A percentile compares a stretch with the other conserved stretches of the same genome.
Evolutionary conservation across 2,797 vertebrate species (phyloP).

Genomic region (Phalloptychus januarius): DNA sequence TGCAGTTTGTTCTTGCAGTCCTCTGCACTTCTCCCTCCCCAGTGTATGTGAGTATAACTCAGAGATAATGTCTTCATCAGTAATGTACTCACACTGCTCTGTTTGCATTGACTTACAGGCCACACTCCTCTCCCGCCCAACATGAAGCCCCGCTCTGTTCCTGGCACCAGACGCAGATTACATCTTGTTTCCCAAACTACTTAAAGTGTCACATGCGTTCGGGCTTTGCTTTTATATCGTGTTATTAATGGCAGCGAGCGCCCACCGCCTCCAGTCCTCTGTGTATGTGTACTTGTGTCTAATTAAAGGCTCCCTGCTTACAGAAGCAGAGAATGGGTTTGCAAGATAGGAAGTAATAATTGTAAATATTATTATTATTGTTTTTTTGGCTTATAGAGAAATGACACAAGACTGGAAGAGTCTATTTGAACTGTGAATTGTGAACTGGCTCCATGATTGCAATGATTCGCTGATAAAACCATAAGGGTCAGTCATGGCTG

Average conservation of each 20-base stretch:
- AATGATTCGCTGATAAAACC: constrained; percentile 65
- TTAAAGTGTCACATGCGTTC: constrained; percentile 85
- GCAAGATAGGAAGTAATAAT: constrained; percentile 82
- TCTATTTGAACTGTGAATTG: constrained; percentile 69
- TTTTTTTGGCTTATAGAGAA: constrained; percentile 70
- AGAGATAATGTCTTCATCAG: constrained; percentile 76
- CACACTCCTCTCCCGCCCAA: constrained; percentile 61
- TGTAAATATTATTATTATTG: constrained; percentile 81
- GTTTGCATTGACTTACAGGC: constrained; percentile 78
- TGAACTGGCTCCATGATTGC: constrained; percentile 64
- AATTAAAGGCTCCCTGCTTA: constrained; percentile 83
- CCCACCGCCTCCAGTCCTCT: constrained; percentile 64
- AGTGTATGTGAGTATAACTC: constrained; percentile 72
- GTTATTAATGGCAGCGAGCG: constrained; percentile 83
- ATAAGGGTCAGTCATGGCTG: constrained; percentile 35
- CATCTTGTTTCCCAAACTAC: constrained; percentile 85
- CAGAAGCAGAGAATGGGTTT: constrained; percentile 80
- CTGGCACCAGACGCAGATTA: constrained; percentile 81
- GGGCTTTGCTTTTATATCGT: constrained; percentile 83
- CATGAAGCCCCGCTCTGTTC: constrained; percentile 71
- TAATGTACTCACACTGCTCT: constrained; percentile 72
- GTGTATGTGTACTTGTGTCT: constrained; percentile 72
- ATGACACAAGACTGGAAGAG: constrained; percentile 57
- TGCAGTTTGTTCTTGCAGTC: not conserved
- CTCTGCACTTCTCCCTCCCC: constrained; percentile 55